Evolutionary conservation across 2,113 vertebrate genomes (phyloP).

Genomic region (Nycticorax nycticorax): DNA sequence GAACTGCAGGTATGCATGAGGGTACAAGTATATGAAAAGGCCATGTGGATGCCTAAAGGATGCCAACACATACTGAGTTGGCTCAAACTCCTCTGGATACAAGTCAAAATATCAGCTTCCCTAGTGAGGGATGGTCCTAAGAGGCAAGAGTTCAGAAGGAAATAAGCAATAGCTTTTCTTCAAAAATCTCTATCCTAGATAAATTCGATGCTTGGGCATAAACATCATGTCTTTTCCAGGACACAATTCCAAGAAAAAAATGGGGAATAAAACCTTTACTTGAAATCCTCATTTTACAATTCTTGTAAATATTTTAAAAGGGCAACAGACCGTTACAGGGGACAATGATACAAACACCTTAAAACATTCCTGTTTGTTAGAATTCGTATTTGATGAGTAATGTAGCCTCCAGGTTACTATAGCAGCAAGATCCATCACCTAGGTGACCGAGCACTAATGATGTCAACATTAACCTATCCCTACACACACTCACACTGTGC

Average conservation of each 20-base stretch:
- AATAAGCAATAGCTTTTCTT: neutral
- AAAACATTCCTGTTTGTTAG: neutral
- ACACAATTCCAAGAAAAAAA: neutral
- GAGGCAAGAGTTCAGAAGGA: neutral
- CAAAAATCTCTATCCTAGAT: neutral
- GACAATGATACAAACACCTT: neutral
- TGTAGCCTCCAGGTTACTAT: conserved; percentile 32
- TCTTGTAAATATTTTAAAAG: neutral
- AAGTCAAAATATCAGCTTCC: neutral
- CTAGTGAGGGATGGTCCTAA: neutral
- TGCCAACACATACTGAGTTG: neutral
- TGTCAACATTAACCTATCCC: neutral
- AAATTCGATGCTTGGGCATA: neutral
- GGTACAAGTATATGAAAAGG: neutral
- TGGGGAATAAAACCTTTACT: neutral
- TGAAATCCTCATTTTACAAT: neutral
- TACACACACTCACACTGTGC: neutral
- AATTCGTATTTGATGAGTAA: neutral
- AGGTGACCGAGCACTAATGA: conserved; percentile 31
- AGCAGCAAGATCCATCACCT: conserved; percentile 53
- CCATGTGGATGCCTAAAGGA: neutral
- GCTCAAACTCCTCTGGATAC: neutral
- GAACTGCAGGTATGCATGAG: neutral
- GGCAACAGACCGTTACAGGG: neutral
- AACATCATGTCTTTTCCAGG: neutral